Conservation (phyloP, 2,888 invertebrate species). For the Torymus tubicola region DNA sequence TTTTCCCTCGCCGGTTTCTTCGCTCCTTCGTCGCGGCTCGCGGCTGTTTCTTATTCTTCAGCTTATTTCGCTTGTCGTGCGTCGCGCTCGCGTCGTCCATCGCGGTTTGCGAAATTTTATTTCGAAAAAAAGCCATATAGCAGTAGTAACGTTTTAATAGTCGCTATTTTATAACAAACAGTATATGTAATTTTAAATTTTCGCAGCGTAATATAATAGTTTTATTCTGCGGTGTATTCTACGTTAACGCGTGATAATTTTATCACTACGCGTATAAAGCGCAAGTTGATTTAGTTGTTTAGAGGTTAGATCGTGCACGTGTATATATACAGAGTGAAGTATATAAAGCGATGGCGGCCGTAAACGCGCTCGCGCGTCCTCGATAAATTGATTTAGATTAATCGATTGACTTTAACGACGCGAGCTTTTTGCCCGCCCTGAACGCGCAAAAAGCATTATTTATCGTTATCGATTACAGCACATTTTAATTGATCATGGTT, state of each 20-base stretch:
- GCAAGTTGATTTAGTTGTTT: conserved; percentile 48
- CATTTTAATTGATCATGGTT: too few relatives aligned
- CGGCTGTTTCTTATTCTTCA: not conserved
- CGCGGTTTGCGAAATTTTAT: conserved; percentile 20
- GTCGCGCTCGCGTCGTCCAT: conserved; percentile 21
- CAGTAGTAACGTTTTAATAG: not conserved
- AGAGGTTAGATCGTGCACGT: not conserved
- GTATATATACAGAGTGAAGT: not conserved
- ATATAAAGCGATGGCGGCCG: conserved; percentile 28
- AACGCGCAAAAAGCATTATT: too few relatives aligned
- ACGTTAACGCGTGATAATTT: too few relatives aligned
- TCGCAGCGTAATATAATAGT: too few relatives aligned
- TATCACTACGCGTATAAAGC: not conserved
- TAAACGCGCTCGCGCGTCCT: not conserved
- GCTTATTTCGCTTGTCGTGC: not conserved
- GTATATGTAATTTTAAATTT: too few relatives aligned
- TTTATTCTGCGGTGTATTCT: too few relatives aligned
- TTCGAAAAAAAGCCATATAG: not conserved
- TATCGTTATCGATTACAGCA: too few relatives aligned
- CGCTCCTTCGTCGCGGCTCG: not conserved
- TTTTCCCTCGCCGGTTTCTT: conserved; percentile 9
- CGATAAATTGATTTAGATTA: conserved; percentile 40
- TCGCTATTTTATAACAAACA: not conserved
- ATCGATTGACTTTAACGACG: conserved; percentile 38
- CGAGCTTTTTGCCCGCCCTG: too few relatives aligned